Percentiles rank a stretch among this genome's conserved stretches.
phyloP scores from a whole-genome alignment of 2,888 invertebrate species.

The Limnephilus auricula region DNA sequence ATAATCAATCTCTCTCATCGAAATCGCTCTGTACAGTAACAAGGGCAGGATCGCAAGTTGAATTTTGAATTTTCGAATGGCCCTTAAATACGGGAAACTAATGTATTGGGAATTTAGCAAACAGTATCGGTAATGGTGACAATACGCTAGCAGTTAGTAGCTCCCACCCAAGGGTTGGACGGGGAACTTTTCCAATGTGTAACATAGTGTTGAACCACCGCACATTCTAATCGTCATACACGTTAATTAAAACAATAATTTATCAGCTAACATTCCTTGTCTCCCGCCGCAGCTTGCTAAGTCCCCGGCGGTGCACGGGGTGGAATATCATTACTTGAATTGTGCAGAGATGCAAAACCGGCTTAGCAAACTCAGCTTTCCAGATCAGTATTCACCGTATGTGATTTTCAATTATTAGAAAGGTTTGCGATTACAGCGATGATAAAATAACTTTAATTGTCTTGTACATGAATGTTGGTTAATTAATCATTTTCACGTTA shows the following conservation, averaged over 20 bases:
- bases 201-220: slow-evolving; percentile 6
- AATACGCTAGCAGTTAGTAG: background rate
- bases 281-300: slow-evolving; percentile 17
- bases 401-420: background rate
- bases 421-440: background rate
- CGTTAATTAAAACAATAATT: slow-evolving; percentile 65
- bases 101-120: background rate
- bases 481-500: too few species aligned
- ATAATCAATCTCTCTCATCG: too few species aligned
- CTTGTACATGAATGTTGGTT: too few species aligned
- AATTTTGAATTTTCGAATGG: too few species aligned
- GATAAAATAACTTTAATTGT: too few species aligned
- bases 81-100: background rate
- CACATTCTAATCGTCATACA: slow-evolving; percentile 49
- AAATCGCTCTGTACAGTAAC: too few species aligned
- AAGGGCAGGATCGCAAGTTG: too few species aligned
- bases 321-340: background rate
- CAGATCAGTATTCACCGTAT: background rate
- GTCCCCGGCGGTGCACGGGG: background rate
- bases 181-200: slow-evolving; percentile 16
- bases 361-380: background rate
- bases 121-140: background rate
- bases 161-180: too few species aligned
- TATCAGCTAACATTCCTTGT: slow-evolving; percentile 59
- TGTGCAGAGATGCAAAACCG: slow-evolving; percentile 1